Base-by-base conservation (phyloP, 1,140 invertebrate genomes). In the Euglossa dilemma region DNA sequence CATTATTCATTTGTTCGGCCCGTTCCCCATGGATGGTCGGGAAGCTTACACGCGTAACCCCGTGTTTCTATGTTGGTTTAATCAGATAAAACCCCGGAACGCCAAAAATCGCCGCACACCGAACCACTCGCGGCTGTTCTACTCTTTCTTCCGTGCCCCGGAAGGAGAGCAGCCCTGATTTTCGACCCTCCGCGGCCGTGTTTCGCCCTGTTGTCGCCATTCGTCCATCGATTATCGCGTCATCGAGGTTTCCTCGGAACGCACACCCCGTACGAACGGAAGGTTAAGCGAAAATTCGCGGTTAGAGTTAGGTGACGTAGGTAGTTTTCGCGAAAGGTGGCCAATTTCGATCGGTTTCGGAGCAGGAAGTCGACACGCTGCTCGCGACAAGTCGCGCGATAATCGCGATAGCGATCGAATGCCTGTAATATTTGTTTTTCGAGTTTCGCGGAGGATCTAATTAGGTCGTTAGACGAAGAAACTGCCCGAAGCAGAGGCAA, bases 1-100 rank as follows among this genome's bases (percentile, higher is more conserved):
- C 93, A 93, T 94, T 93, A 94, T 94, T 94, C 93, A 93, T 93
- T 94, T 93, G 92, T 93, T 92, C 90, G 90, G 84, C 75, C 71
- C 82, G 90, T 91, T 92, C 93, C 93, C 92, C 87, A 91, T 89
- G 90, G 90, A 92, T 90, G 85, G 88, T 85, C 84, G 80, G 88
- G 76, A 85, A 88, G 91, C 91, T 94, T 94, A 94, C 92, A 92
- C 88, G 92, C 90, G 90, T 93, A 93, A 94, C 93, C 93, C 93
- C 91, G 91, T 93, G 93, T 94, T 94, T 93, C 91, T 92, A 93
- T 92, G 93, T 91, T 90, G 89, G 89, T 93, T 93, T 93, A 94
- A 94, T 94, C 93, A 93, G 93, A 94, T 94, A 93, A 92, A 93
- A 92, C 91, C 86, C 88, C 52, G 83, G 87, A 76, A 87, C 80